These are phyloP conservation scores for Nasonovia ribisnigri DNA, from an alignment of 2,888 invertebrate species.

Conservation along the genomic window DNA sequence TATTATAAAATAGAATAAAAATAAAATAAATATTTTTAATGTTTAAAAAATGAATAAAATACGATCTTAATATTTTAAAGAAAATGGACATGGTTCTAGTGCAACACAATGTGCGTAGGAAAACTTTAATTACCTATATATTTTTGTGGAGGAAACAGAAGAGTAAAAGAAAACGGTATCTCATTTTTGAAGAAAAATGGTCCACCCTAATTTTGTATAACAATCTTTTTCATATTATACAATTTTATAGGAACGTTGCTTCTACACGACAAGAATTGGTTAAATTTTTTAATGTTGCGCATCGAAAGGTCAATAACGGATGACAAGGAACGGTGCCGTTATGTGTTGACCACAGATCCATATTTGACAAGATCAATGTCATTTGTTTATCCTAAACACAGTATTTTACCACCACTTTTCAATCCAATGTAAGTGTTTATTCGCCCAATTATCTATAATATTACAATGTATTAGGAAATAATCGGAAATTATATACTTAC, in stretches of 20 bases:
- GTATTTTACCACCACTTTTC: slow-evolving; percentile 76
- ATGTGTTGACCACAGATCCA: slow-evolving; percentile 80
- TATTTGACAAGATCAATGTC: slow-evolving; percentile 79
- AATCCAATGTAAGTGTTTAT: slow-evolving; percentile 77
- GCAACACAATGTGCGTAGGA: neutral
- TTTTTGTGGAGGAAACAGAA: too few relatives aligned
- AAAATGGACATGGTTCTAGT: neutral
- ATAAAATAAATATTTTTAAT: too few relatives aligned
- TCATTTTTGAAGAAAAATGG: neutral
- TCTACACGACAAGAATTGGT: slow-evolving; percentile 79
- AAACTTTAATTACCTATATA: neutral
- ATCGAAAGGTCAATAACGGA: slow-evolving; percentile 69
- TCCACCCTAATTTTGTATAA: neutral
- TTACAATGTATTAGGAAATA: too few relatives aligned
- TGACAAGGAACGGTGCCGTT: slow-evolving; percentile 80
- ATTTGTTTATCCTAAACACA: slow-evolving; percentile 79
- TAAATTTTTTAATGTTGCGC: slow-evolving; percentile 79
- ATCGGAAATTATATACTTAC: too few relatives aligned
- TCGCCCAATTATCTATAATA: neutral
- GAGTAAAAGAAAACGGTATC: neutral
- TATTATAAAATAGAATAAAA: neutral
- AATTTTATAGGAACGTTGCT: slow-evolving; percentile 73
- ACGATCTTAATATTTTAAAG: neutral
- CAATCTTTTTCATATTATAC: neutral
- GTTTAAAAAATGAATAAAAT: neutral